Evolutionary conservation across 2,113 vertebrate genomes (phyloP).

Genomic region (Pseudopipra pipra): DNA sequence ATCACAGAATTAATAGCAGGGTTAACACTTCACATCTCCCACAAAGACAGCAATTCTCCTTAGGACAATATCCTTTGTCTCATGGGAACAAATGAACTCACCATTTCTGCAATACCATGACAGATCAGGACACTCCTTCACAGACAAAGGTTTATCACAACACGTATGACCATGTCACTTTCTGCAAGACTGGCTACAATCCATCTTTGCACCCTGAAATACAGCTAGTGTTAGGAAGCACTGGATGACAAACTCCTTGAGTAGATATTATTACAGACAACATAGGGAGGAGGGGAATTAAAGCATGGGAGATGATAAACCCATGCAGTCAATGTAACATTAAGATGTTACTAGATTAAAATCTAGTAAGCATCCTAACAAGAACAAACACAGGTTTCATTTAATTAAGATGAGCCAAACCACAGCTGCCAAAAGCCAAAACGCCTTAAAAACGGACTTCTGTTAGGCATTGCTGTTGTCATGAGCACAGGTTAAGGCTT

Average conservation of each 20-base stretch:
- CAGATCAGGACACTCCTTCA: neutral
- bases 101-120: neutral
- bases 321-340: neutral
- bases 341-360: neutral
- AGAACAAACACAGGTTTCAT: neutral
- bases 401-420: neutral
- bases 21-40: neutral
- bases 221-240: neutral
- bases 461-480: neutral
- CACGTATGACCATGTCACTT: rapidly evolving
- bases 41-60: neutral
- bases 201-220: neutral
- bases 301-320: neutral
- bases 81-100: neutral
- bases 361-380: neutral
- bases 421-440: neutral
- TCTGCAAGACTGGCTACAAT: neutral
- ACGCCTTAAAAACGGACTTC: neutral
- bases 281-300: rapidly evolving
- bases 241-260: neutral
- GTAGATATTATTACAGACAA: neutral
- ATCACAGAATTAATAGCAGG: neutral
- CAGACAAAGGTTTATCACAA: neutral
- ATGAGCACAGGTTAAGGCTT: neutral
- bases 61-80: neutral